Percentiles rank a stretch among this genome's conserved stretches.
Evolutionary conservation across 2,888 invertebrate genomes (phyloP).

Genomic region (Drosophila putrida): DNA sequence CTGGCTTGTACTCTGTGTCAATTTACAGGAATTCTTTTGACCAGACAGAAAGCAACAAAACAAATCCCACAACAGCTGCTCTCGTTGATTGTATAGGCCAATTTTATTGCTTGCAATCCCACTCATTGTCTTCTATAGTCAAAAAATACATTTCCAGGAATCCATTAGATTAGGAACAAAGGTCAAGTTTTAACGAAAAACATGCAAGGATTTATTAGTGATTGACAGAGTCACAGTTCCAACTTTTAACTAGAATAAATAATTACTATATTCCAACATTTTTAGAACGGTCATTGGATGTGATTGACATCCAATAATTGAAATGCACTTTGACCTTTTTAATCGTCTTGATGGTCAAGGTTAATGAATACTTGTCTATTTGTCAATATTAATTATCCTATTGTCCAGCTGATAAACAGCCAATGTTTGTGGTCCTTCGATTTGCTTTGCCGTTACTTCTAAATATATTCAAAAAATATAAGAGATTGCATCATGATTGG

Average conservation of each 20-base stretch:
- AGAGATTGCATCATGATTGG: not conserved
- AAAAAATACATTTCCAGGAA: constrained; percentile 7
- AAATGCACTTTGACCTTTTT: not conserved
- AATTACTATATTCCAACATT: not conserved
- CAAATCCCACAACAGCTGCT: not conserved
- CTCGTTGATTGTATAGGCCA: not conserved
- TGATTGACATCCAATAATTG: not conserved
- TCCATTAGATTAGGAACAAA: not conserved
- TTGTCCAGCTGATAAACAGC: not conserved
- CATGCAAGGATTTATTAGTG: not conserved
- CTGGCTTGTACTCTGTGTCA: not conserved
- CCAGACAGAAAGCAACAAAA: constrained; percentile 2
- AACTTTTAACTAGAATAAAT: not conserved
- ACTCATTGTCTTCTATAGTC: not conserved
- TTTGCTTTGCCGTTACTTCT: not conserved
- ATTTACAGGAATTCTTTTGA: not conserved
- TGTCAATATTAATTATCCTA: not conserved
- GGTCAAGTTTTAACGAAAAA: not conserved
- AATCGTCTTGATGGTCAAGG: not conserved
- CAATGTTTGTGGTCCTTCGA: too few relatives aligned
- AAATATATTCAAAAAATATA: too few relatives aligned
- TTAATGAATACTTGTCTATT: not conserved
- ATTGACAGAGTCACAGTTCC: not conserved
- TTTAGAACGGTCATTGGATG: not conserved
- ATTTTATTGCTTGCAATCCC: not conserved